Conservation (phyloP, 2,797 vertebrate species). For the Microctenopoma stevenorrisi region DNA sequence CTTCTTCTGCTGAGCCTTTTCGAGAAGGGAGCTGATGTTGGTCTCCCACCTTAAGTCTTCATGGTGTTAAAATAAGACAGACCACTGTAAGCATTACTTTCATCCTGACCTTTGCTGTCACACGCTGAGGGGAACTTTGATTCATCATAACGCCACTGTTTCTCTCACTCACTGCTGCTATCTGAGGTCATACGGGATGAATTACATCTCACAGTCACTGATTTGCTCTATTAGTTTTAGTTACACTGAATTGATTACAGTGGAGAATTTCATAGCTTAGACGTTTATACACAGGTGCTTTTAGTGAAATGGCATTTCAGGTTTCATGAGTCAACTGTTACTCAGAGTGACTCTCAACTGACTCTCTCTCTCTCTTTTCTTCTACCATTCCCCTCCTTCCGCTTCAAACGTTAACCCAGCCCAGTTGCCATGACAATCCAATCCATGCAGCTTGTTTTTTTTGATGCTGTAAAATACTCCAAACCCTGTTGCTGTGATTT, state of each 20-base stretch:
- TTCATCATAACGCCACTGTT: neutral
- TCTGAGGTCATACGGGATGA: slow-evolving; percentile 5
- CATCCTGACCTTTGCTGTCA: neutral
- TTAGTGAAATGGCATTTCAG: slow-evolving; percentile 41
- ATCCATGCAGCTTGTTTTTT: slow-evolving; percentile 70
- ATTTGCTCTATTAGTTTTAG: slow-evolving; percentile 44
- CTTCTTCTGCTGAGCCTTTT: too few relatives aligned
- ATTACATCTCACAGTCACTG: slow-evolving; percentile 13
- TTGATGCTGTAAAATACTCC: slow-evolving; percentile 67
- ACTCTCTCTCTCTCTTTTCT: slow-evolving; percentile 11
- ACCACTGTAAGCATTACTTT: neutral
- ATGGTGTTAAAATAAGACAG: neutral
- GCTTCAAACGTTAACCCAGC: slow-evolving; percentile 66
- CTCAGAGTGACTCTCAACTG: neutral
- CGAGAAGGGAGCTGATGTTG: too few relatives aligned
- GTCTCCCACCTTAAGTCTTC: too few relatives aligned
- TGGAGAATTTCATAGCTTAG: slow-evolving; percentile 9
- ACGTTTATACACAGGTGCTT: slow-evolving; percentile 29
- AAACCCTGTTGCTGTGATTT: slow-evolving; percentile 63
- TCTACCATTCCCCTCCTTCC: slow-evolving; percentile 30
- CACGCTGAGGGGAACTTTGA: neutral
- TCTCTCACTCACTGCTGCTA: neutral
- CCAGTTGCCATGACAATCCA: slow-evolving; percentile 80
- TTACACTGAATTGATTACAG: slow-evolving; percentile 25
- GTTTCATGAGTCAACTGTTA: slow-evolving; percentile 39